These are phyloP conservation scores for Chamaea fasciata DNA, from an alignment of 2,113 vertebrate species.

Conservation along the genomic window DNA sequence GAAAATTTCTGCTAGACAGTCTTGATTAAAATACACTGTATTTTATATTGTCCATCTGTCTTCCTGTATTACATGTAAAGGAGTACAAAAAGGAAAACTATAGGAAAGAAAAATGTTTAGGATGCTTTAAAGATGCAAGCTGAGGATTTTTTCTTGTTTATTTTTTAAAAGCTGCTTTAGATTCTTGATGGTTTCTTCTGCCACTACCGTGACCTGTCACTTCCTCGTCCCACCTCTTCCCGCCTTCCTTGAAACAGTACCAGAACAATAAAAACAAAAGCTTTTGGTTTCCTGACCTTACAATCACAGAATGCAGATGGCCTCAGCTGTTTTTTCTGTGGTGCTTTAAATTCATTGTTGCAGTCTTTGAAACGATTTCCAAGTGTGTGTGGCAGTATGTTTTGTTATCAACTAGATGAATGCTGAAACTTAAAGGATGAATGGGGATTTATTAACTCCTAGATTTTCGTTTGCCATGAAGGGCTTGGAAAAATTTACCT, in stretches of 20 bases:
- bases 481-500: not conserved
- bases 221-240: not conserved
- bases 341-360: not conserved
- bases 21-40: not conserved
- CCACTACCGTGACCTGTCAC: not conserved
- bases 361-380: not conserved
- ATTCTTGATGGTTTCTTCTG: not conserved
- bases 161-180: not conserved
- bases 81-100: not conserved
- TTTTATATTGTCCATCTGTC: not conserved
- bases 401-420: not conserved
- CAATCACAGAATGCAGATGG: not conserved
- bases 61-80: not conserved
- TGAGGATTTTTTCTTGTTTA: not conserved
- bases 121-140: not conserved
- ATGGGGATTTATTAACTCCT: not conserved
- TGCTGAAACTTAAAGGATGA: not conserved
- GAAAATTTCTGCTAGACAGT: not conserved
- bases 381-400: not conserved
- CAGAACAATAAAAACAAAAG: conserved; percentile 23
- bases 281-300: conserved; percentile 14
- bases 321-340: not conserved
- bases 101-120: not conserved
- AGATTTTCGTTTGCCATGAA: not conserved
- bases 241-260: not conserved